Conservation (phyloP, 2,888 invertebrate species). For the Spodoptera littoralis region DNA sequence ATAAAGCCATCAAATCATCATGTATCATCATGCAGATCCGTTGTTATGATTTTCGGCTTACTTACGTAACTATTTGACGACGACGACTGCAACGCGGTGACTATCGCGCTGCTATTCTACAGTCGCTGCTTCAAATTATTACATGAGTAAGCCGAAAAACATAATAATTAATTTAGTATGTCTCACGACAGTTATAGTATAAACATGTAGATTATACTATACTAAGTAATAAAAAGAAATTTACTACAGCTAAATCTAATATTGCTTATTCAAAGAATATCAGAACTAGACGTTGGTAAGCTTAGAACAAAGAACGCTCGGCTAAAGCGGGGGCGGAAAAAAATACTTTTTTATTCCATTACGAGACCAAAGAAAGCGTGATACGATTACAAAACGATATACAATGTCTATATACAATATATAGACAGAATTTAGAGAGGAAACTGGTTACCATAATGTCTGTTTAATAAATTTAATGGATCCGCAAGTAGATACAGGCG, state of each 20-base stretch:
- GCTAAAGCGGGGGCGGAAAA: constrained; percentile 26
- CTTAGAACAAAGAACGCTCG: constrained; percentile 31
- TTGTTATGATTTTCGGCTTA: too few relatives aligned
- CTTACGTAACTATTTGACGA: too few relatives aligned
- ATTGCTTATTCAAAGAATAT: constrained; percentile 36
- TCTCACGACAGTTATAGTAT: too few relatives aligned
- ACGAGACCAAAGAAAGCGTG: constrained; percentile 27
- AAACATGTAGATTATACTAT: too few relatives aligned
- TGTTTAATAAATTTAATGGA: constrained; percentile 78
- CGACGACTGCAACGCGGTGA: too few relatives aligned
- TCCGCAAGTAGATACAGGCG: constrained; percentile 57
- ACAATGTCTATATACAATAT: constrained; percentile 19
- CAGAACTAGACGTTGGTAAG: constrained; percentile 19
- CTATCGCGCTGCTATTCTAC: too few relatives aligned
- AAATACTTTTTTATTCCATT: constrained; percentile 49
- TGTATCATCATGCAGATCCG: too few relatives aligned
- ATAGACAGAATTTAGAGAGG: constrained; percentile 62
- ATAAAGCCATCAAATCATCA: too few relatives aligned
- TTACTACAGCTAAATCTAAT: constrained; percentile 21
- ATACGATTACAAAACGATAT: constrained; percentile 47
- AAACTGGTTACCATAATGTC: constrained; percentile 65
- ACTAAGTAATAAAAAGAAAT: constrained; percentile 7
- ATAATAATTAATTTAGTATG: too few relatives aligned
- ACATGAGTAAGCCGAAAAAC: too few relatives aligned
- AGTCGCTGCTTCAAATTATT: too few relatives aligned